Percentiles rank a stretch among this genome's conserved stretches.
Evolutionary conservation across 2,888 invertebrate genomes (phyloP).

Genomic region (Sussaba pulchella): DNA sequence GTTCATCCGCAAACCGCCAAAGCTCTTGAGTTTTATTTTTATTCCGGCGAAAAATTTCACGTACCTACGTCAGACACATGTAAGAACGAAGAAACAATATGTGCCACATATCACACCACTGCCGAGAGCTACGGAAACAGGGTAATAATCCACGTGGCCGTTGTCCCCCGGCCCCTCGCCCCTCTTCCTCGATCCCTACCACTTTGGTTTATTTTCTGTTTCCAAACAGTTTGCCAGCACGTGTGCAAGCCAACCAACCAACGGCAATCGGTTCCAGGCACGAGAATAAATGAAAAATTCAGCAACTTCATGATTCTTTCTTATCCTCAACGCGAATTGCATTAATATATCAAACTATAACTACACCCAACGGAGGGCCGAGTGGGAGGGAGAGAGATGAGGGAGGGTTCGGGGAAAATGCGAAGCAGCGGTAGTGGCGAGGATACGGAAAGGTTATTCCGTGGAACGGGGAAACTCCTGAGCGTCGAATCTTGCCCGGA

Average conservation of each 20-base stretch:
- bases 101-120: background rate
- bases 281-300: slow-evolving; percentile 17
- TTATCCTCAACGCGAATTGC: slow-evolving; percentile 20
- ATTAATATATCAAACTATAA: slow-evolving; percentile 46
- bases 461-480: slow-evolving; percentile 45
- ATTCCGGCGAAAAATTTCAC: slow-evolving; percentile 40
- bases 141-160: slow-evolving; percentile 42
- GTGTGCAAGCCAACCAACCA: background rate
- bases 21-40: slow-evolving; percentile 3
- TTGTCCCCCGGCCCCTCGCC: no score
- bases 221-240: background rate
- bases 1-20: slow-evolving; percentile 34
- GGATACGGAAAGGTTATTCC: slow-evolving; percentile 26
- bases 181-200: slow-evolving; percentile 3
- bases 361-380: slow-evolving; percentile 19
- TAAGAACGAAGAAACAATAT: slow-evolving; percentile 1
- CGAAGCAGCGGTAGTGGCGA: slow-evolving; percentile 4
- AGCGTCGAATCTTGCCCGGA: slow-evolving; percentile 54
- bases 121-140: background rate
- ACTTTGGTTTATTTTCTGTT: slow-evolving; percentile 2
- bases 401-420: slow-evolving; percentile 4
- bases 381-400: no score
- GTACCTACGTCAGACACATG: slow-evolving; percentile 12
- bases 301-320: slow-evolving; percentile 18
- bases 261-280: background rate